A percentile compares a stretch with the other conserved stretches of the same genome.
These are phyloP conservation scores for Orientallactaga bullata DNA, from an alignment of 2,113 vertebrate genomes.

Conservation along the genomic window DNA sequence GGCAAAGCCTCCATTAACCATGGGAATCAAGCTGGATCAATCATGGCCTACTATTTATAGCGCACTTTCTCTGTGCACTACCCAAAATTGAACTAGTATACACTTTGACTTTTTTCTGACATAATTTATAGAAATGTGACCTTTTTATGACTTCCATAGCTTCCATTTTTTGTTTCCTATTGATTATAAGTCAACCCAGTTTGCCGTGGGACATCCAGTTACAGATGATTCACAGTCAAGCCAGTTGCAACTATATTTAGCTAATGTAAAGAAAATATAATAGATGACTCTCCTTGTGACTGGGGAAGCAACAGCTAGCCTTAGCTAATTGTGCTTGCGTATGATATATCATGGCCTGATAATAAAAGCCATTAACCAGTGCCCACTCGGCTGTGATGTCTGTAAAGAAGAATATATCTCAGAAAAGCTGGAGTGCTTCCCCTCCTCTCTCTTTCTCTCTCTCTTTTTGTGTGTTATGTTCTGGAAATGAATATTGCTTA, in stretches of 20 bases:
- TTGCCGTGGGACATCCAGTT: constrained; percentile 45
- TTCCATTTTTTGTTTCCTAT: constrained; percentile 50
- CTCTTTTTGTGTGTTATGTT: neutral
- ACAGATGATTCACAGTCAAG: constrained; percentile 35
- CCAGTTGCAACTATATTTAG: neutral
- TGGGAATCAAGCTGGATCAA: constrained; percentile 49
- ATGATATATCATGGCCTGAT: neutral
- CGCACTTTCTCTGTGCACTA: constrained; percentile 44
- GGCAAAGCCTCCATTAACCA: constrained; percentile 38
- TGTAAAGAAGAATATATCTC: neutral
- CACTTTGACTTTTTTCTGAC: constrained; percentile 52
- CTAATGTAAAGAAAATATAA: constrained; percentile 48
- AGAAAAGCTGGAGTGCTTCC: neutral
- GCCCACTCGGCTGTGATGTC: neutral
- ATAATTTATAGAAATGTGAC: constrained; percentile 70
- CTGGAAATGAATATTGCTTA: neutral
- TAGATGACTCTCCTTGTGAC: neutral
- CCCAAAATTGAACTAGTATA: constrained; percentile 58
- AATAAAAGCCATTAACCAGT: neutral
- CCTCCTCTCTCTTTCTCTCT: too few relatives aligned
- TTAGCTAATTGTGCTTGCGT: constrained; percentile 16
- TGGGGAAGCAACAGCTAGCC: neutral
- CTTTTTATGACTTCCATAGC: constrained; percentile 36
- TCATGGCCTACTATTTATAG: constrained; percentile 47
- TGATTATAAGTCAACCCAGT: constrained; percentile 55